Conservation (phyloP, 1,140 invertebrate species). For the Zaprionus tsacasi region DNA sequence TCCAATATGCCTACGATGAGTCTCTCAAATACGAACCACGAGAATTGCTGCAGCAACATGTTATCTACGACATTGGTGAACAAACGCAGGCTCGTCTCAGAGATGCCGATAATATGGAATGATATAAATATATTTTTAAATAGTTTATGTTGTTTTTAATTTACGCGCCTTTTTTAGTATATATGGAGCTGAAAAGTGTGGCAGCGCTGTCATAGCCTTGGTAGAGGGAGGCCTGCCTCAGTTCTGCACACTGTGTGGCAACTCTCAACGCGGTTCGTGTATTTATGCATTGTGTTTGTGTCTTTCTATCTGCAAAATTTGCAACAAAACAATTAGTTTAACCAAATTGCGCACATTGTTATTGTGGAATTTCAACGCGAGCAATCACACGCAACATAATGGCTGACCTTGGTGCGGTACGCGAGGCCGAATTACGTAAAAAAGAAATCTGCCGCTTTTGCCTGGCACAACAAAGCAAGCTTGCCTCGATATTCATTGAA, state of each 20-base stretch:
- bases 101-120: constrained; percentile 56
- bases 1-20: constrained; percentile 95
- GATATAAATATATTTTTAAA: constrained; percentile 24
- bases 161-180: constrained; percentile 14
- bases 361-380: background rate
- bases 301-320: constrained; percentile 20
- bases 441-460: constrained; percentile 90
- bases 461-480: constrained; percentile 85
- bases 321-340: constrained; percentile 23
- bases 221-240: background rate
- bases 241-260: constrained; percentile 18
- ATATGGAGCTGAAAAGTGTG: background rate
- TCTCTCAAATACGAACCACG: constrained; percentile 92
- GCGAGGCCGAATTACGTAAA: constrained; percentile 60
- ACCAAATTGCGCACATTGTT: constrained; percentile 2
- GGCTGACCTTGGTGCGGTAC: constrained; percentile 36
- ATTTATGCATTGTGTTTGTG: constrained; percentile 52
- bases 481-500: constrained; percentile 88
- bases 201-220: background rate
- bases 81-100: constrained; percentile 88
- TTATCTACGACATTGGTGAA: constrained; percentile 91
- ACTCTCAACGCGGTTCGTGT: constrained; percentile 40
- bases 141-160: constrained; percentile 7
- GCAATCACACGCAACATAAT: constrained; percentile 29
- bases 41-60: constrained; percentile 92